Conservation (phyloP, 92 coral and sea anemone species). For the Scolanthus callimorphus region DNA sequence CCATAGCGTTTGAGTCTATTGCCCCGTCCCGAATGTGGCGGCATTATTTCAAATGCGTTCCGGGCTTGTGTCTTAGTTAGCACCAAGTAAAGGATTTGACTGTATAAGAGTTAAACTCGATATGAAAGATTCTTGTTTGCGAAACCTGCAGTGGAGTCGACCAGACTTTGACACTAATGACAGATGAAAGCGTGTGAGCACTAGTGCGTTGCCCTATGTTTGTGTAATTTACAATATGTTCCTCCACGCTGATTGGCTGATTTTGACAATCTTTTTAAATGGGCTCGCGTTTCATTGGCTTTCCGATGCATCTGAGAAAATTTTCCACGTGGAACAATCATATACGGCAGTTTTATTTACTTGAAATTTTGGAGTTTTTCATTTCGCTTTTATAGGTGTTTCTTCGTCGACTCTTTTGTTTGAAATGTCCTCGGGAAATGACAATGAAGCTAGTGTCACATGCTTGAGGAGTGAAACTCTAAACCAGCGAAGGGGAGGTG, state of each 20-base stretch:
- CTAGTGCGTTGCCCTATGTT: constrained; percentile 90
- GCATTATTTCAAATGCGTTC: constrained; percentile 37
- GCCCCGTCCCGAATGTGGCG: constrained; percentile 75
- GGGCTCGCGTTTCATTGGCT: constrained; percentile 93
- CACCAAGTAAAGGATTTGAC: background rate
- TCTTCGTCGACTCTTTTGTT: constrained; percentile 8
- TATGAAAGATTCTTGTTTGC: constrained; percentile 75
- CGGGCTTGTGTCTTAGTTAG: constrained; percentile 1
- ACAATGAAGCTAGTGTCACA: too few relatives aligned
- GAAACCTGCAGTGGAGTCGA: constrained; percentile 95
- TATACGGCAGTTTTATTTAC: constrained; percentile 80
- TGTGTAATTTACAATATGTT: constrained; percentile 96
- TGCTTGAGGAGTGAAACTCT: too few relatives aligned
- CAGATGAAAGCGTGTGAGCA: constrained; percentile 99
- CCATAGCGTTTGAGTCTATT: constrained; percentile 77
- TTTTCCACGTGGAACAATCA: constrained; percentile 94
- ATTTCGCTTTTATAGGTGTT: constrained; percentile 46
- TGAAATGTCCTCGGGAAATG: too few relatives aligned
- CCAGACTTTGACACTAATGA: constrained; percentile 99
- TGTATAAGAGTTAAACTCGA: background rate
- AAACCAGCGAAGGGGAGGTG: too few relatives aligned
- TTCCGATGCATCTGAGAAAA: constrained; percentile 82
- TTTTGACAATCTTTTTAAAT: constrained; percentile 92
- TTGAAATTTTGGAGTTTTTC: constrained; percentile 30
- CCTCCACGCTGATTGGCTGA: constrained; percentile 71